Evolutionary conservation across 2,797 vertebrate species (phyloP), one percentile per base, ranked within the genome.

Genomic region (Sphaeramia orbicularis): DNA sequence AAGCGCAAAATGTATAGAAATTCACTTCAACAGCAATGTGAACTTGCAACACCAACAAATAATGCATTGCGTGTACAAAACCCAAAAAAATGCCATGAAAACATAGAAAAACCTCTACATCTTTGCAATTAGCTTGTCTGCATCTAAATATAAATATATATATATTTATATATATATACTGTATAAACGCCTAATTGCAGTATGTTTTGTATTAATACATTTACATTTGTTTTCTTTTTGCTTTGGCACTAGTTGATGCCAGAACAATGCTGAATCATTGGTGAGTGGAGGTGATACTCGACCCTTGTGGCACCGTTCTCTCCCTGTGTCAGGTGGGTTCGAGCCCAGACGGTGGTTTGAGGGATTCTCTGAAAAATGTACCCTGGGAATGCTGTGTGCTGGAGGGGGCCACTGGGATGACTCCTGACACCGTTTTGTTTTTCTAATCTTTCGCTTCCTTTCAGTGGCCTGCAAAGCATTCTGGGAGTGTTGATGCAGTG

Each of bases 71-170:
- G 65, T 83, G 77, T 86, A 90, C 80, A 91, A 89, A 90, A 83
- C 66, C 75, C 70, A 78, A 84, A 30, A 21, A 38, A 77, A 83
- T 80, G 76, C 62, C 60, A 73, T 69, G 74, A 71, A 86, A 85
- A 91, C 76, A 75, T 84, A 81, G 81, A 84, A 88, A 75, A 86
- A 78, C 32, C 78, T 86, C 76, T 56, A 84, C 67, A 79, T 77
- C 74, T 89, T 87, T 86, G 89, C 87, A 84, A 86, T 87, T 86
- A 88, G 83, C 87, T 90, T 80, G 79, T 91, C 80, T 86, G 80
- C 77, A 85, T 89, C 84, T 90, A 91, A 87, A 90, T 91, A 91
- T 92, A 93, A 92, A 93, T 91, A 92, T 90, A 92, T 87, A 92
- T n/a, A n/a, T n/a, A n/a, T n/a, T n/a, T n/a, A n/a, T 30, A 30